Evolutionary conservation across 2,113 vertebrate species (phyloP).

Genomic region (Ptilonorhynchus violaceus): DNA sequence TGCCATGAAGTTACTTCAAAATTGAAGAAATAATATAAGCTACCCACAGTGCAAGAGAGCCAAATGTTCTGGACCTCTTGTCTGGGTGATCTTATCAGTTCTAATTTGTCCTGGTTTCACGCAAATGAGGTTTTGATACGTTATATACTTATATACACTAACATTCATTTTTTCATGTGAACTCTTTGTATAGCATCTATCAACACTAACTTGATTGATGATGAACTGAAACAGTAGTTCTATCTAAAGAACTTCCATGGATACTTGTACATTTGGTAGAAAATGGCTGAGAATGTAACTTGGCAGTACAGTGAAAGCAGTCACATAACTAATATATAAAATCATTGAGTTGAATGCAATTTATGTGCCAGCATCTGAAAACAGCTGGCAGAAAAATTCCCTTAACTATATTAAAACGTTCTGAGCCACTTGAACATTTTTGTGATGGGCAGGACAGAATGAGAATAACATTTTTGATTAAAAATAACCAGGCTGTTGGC

Average conservation of each 20-base stretch:
- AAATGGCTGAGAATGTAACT: background rate
- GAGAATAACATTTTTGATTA: background rate
- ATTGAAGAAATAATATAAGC: background rate
- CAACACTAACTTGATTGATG: background rate
- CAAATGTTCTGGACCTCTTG: background rate
- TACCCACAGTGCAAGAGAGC: background rate
- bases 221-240: background rate
- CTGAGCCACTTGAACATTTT: background rate
- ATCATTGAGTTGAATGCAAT: background rate
- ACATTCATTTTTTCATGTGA: background rate
- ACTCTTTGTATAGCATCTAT: background rate
- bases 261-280: background rate
- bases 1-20: background rate
- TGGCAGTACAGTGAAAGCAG: background rate
- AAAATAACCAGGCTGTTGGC: conserved; percentile 38
- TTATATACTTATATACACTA: background rate
- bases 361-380: background rate
- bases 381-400: background rate
- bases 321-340: background rate
- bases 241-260: background rate
- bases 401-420: background rate
- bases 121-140: background rate
- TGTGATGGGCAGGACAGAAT: background rate
- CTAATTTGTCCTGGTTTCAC: background rate
- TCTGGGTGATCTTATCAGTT: background rate